Evolutionary conservation across 2,113 vertebrate species (phyloP).

Genomic region (Baryphthengus martii): DNA sequence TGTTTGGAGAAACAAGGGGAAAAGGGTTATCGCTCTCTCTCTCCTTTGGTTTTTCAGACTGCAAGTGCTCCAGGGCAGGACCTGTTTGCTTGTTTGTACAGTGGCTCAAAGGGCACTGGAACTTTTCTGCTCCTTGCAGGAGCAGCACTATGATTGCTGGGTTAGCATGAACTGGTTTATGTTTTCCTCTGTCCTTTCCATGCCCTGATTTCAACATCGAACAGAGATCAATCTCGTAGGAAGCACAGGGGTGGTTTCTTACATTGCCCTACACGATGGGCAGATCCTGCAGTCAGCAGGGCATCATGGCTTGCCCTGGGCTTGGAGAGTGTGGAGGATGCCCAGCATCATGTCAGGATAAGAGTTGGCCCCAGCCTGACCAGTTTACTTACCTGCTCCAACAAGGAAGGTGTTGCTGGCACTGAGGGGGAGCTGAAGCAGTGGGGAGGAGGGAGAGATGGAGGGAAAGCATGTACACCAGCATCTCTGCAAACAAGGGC

Average conservation of each 20-base stretch:
- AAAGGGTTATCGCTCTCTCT: neutral
- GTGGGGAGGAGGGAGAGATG: neutral
- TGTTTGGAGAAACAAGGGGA: neutral
- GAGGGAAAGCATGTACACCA: neutral
- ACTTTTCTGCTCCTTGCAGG: neutral
- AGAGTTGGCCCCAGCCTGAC: neutral
- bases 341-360: neutral
- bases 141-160: neutral
- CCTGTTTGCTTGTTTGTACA: neutral
- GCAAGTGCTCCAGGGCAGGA: neutral
- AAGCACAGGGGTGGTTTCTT: neutral
- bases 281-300: neutral
- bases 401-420: neutral
- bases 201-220: neutral
- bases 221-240: neutral
- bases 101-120: neutral
- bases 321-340: neutral
- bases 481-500: neutral
- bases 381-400: neutral
- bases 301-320: fast-evolving
- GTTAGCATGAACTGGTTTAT: neutral
- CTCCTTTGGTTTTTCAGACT: neutral
- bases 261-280: neutral
- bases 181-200: neutral
- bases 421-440: neutral